Base-by-base conservation (phyloP, 1,140 invertebrate species). In the Lucilia cuprina region DNA sequence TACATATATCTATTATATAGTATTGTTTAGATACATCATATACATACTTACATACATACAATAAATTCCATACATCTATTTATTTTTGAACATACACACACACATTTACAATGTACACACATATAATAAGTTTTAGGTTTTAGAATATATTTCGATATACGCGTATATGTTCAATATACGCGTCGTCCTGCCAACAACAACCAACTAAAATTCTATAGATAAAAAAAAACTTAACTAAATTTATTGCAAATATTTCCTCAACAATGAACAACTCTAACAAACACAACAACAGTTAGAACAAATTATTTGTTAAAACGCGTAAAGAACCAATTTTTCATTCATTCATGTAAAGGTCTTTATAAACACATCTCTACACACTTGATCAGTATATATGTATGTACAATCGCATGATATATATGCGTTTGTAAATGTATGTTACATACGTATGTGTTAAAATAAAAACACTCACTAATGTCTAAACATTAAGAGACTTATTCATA, bases 181-280 rank as follows among this genome's bases (percentile, higher is more conserved):
- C 35, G 75, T 78, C 35, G 41, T 78, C 75, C 75, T 78, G 75
- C 34, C 77, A 80, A 80, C 77, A 80, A 80, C 77, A 80, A 41
- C 77, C 77, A n/a, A 49, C 75, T 34, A 47, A 70, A 30, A 25
- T 19, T 35, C 30, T 78, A 19, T 41, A 47, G 13, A 86, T 84
- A 88, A 88, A 30, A 30, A 86, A 85, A 88, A 88, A 87, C 88
- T 89, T 88, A 89, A 89, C 88, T 89, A 88, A 89, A 89, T 89
- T 89, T 89, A 89, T 89, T 88, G 88, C 88, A 89, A 89, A 89
- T 89, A 89, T 89, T 89, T 89, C 88, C 88, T 89, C 86, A 89
- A 88, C 88, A 89, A 89, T 89, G 88, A 89, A 80, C 77, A 80
- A 80, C 65, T 19, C n/a, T n/a, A n/a, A n/a, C n/a, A n/a, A n/a